A percentile compares a stretch with the other conserved stretches of the same genome.
Evolutionary conservation across 2,113 vertebrate species (phyloP).

Genomic region (Atlantisia rogersi): DNA sequence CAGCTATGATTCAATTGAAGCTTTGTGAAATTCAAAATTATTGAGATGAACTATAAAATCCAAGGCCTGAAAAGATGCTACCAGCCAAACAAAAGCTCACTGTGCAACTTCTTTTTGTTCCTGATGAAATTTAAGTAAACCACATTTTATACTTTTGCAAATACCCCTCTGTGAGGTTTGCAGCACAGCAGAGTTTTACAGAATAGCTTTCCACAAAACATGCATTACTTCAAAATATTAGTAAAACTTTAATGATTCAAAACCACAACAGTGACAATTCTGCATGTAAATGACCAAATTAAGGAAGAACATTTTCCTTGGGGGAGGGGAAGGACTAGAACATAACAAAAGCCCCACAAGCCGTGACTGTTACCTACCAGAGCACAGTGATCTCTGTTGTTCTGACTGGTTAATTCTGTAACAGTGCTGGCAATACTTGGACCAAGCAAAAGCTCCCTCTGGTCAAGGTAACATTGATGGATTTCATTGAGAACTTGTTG

Average conservation of each 20-base stretch:
- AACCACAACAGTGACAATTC: background rate
- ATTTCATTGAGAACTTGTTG: conserved; percentile 91
- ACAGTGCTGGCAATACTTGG: conserved; percentile 94
- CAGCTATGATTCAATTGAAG: background rate
- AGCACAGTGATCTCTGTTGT: conserved; percentile 96
- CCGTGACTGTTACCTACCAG: conserved; percentile 78
- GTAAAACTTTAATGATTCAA: background rate
- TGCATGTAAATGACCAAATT: background rate
- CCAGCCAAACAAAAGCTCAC: background rate
- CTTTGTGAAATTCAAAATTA: background rate
- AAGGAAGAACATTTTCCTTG: background rate
- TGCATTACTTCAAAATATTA: background rate
- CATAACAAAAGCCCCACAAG: background rate
- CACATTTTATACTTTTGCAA: background rate
- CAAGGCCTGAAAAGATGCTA: background rate
- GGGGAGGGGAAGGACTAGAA: background rate
- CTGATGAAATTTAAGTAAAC: background rate
- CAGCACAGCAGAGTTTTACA: background rate
- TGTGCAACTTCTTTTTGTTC: background rate
- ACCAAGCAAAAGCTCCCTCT: conserved; percentile 89
- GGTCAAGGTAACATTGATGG: conserved; percentile 95
- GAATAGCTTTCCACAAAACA: background rate
- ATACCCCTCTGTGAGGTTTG: background rate
- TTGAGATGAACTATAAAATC: background rate
- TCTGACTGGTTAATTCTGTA: conserved; percentile 92